Percentiles rank a stretch among this genome's conserved stretches.
Evolutionary conservation across 92 coral and sea anemone species (phyloP).

Genomic region (Umimayanthus kanabou): DNA sequence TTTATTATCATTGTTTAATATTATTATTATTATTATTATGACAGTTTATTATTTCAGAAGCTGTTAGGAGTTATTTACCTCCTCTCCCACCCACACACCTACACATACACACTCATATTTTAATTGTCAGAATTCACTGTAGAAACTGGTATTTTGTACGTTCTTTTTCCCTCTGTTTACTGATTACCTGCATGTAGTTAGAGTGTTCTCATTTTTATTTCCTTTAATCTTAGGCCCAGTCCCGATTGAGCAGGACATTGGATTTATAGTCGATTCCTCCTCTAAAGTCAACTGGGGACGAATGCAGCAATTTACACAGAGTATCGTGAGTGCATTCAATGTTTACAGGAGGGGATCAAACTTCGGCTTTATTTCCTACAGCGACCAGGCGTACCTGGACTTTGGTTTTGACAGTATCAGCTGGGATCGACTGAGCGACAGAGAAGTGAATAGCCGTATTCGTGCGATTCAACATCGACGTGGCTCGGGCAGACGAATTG

Average conservation of each 20-base stretch:
- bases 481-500: conserved; percentile 66
- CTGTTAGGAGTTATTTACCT: too few species aligned
- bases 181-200: background rate
- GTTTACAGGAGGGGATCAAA: conserved; percentile 63
- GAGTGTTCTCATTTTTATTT: background rate
- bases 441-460: conserved; percentile 51
- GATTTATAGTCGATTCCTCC: conserved; percentile 69
- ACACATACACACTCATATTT: too few species aligned
- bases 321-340: conserved; percentile 58
- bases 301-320: conserved; percentile 60
- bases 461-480: conserved; percentile 49
- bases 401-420: conserved; percentile 52
- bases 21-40: too few species aligned
- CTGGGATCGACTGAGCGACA: conserved; percentile 14
- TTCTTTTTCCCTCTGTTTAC: too few species aligned
- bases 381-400: conserved; percentile 60
- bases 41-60: too few species aligned
- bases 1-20: too few species aligned
- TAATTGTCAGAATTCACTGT: too few species aligned
- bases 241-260: conserved; percentile 54
- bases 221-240: background rate
- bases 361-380: conserved; percentile 68
- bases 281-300: conserved; percentile 61
- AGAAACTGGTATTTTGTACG: too few species aligned
- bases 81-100: too few species aligned